phyloP scores from a whole-genome alignment of 2,797 vertebrate species.

The Cyprinella venusta region DNA sequence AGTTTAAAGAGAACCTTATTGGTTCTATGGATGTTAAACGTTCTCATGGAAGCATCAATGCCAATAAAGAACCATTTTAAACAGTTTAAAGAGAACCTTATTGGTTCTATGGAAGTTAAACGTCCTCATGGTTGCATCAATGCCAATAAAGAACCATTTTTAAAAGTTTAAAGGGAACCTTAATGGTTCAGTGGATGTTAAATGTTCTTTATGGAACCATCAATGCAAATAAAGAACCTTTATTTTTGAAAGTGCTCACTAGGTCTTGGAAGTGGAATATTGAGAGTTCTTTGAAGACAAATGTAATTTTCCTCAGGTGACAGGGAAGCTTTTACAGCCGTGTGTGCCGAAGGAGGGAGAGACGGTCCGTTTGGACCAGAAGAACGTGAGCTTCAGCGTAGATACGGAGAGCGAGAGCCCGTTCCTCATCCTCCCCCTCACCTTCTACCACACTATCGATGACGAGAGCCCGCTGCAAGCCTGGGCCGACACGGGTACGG shows the following conservation, averaged over 20 bases:
- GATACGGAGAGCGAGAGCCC: conserved; percentile 94
- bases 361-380: conserved; percentile 90
- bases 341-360: conserved; percentile 92
- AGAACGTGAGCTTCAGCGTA: conserved; percentile 92
- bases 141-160: neutral
- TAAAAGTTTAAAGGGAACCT: too few relatives aligned
- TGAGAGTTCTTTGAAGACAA: conserved; percentile 5
- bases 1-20: too few relatives aligned
- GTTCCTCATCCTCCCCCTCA: conserved; percentile 95
- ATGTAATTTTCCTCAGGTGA: conserved; percentile 82
- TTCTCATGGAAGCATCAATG: too few relatives aligned
- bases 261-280: neutral
- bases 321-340: conserved; percentile 91
- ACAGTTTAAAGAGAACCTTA: too few relatives aligned
- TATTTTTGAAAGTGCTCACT: neutral
- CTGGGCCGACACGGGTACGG: conserved; percentile 77
- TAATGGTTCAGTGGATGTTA: neutral
- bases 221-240: neutral
- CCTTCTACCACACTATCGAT: conserved; percentile 92
- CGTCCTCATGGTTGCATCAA: fast-evolving
- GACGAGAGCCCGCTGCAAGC: conserved; percentile 86
- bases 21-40: too few relatives aligned
- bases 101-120: too few relatives aligned
- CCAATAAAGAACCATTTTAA: too few relatives aligned
- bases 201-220: neutral